A percentile compares a stretch with the other conserved stretches of the same genome.
phyloP scores from a whole-genome alignment of 2,888 invertebrate genomes.

The Athalia rosae region DNA sequence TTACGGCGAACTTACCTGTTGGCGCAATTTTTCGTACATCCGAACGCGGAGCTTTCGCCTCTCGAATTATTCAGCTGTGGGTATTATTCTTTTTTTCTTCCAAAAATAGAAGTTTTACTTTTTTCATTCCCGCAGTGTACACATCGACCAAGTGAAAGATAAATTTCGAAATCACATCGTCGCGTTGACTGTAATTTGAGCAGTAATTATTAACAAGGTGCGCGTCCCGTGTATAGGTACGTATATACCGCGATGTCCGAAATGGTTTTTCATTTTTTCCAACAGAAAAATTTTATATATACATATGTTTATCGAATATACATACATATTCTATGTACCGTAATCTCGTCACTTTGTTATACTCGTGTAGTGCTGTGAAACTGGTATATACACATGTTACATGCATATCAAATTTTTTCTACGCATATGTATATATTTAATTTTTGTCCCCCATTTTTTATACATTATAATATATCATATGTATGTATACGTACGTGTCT shows the following conservation, averaged over 20 bases:
- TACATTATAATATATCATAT: neutral
- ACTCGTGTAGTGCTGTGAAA: conserved; percentile 33
- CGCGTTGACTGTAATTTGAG: no score
- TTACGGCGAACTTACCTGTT: no score
- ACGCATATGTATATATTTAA: neutral
- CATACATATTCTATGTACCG: conserved; percentile 11
- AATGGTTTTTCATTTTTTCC: neutral
- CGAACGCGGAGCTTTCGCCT: no score
- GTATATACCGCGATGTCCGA: neutral
- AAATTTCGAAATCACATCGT: no score
- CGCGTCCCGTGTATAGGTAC: no score
- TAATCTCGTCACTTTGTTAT: conserved; percentile 11
- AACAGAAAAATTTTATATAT: no score
- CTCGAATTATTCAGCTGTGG: neutral
- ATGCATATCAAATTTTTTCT: conserved; percentile 11
- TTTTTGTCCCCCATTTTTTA: no score
- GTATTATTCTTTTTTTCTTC: neutral
- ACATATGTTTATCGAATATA: no score
- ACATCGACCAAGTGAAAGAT: neutral
- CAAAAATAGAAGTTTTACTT: neutral
- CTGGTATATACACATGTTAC: neutral
- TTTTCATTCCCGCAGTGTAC: neutral
- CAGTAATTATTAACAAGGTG: no score
- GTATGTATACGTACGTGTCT: conserved; percentile 27
- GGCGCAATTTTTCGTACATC: no score